Evolutionary conservation across 2,113 vertebrate genomes (phyloP).

Genomic region (Sander vitreus): DNA sequence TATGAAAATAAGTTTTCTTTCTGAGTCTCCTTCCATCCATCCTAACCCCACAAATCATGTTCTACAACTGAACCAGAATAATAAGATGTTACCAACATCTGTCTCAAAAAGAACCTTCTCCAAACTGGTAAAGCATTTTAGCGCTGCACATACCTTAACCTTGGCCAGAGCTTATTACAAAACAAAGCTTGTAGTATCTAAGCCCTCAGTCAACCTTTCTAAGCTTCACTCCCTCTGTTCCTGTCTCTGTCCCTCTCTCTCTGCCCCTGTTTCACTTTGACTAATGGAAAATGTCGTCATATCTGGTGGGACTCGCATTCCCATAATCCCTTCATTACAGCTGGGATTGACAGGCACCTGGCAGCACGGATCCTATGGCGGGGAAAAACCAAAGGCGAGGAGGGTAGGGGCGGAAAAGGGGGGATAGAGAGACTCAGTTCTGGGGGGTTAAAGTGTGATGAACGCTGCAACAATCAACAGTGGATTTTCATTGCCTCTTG

Average conservation of each 20-base stretch:
- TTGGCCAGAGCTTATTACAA: conserved; percentile 29
- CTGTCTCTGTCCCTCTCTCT: conserved; percentile 11
- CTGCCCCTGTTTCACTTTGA: conserved; percentile 10
- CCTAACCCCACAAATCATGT: conserved; percentile 44
- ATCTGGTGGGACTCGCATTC: conserved; percentile 27
- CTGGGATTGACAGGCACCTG: conserved; percentile 26
- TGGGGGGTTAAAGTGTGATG: conserved; percentile 73
- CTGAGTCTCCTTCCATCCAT: conserved; percentile 65
- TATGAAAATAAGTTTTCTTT: conserved; percentile 25
- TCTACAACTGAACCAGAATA: conserved; percentile 36
- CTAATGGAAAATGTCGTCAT: conserved; percentile 7
- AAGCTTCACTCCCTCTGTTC: neutral
- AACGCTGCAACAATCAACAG: conserved; percentile 59
- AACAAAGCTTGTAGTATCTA: conserved; percentile 20
- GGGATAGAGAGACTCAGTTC: conserved; percentile 26
- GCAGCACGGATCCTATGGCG: neutral
- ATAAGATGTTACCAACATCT: conserved; percentile 13
- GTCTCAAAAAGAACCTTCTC: conserved; percentile 28
- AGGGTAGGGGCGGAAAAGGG: conserved; percentile 15
- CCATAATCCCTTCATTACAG: conserved; percentile 41
- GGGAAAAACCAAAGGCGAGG: neutral
- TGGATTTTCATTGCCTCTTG: conserved; percentile 50
- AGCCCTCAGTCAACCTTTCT: neutral
- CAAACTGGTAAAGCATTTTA: conserved; percentile 18
- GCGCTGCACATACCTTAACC: conserved; percentile 63